phyloP scores from a whole-genome alignment of 2,888 invertebrate genomes.

The Drosophila setosimentum region DNA sequence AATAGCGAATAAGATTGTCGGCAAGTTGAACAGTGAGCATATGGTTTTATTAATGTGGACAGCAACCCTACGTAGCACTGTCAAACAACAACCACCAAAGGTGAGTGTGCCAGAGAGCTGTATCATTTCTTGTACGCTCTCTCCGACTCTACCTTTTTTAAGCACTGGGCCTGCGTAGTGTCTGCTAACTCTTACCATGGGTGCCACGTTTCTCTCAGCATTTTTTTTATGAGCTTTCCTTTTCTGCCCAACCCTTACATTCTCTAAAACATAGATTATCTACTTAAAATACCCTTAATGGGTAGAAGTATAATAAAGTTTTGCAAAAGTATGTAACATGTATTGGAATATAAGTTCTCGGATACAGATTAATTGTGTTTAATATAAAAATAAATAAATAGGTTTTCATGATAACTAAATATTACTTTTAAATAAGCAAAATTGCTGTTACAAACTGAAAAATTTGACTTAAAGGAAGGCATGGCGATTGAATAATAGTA shows the following conservation, averaged over 20 bases:
- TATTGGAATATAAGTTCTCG: background rate
- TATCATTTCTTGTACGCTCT: background rate
- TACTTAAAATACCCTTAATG: background rate
- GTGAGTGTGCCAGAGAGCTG: slow-evolving; percentile 47
- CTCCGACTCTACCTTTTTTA: background rate
- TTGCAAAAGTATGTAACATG: background rate
- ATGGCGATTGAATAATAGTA: background rate
- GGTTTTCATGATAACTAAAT: background rate
- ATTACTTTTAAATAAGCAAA: background rate
- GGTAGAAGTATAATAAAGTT: background rate
- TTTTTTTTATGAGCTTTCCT: background rate
- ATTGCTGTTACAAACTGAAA: background rate
- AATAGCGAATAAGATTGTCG: background rate
- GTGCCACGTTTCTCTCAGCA: background rate
- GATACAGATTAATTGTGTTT: background rate
- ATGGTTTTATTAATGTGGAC: slow-evolving; percentile 42
- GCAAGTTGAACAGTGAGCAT: background rate
- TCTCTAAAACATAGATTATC: background rate
- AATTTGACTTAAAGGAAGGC: background rate
- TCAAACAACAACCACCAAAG: slow-evolving; percentile 69
- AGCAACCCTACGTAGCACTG: slow-evolving; percentile 60
- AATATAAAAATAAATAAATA: background rate
- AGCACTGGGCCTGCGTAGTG: slow-evolving; percentile 1
- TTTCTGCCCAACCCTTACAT: background rate
- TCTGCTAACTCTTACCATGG: background rate